Percentiles rank a stretch among this genome's conserved stretches.
These are phyloP conservation scores for Cosmia trapezina DNA, from an alignment of 2,888 invertebrate species.

Conservation along the genomic window DNA sequence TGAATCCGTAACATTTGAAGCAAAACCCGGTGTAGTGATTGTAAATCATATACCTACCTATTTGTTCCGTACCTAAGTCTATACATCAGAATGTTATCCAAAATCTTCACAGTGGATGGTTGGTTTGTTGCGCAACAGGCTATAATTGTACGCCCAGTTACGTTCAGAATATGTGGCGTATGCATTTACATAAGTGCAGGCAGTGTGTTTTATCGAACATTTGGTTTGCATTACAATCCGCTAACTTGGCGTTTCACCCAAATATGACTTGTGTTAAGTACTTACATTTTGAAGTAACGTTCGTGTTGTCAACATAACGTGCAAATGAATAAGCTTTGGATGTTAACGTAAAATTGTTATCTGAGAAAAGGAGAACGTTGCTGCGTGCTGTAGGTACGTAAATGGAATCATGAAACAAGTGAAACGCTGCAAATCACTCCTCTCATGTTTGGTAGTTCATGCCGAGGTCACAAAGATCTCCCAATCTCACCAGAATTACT, in stretches of 20 bases:
- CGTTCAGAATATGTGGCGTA: constrained; percentile 55
- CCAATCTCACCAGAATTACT: background rate
- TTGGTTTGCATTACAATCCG: constrained; percentile 56
- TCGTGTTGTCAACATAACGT: constrained; percentile 11
- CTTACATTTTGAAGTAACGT: constrained; percentile 22
- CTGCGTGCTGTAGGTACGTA: too few species aligned
- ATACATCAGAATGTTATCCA: constrained; percentile 43
- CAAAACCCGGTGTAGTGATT: constrained; percentile 5
- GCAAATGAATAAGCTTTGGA: constrained; percentile 6
- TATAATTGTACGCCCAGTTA: constrained; percentile 50
- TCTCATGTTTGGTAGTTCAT: background rate
- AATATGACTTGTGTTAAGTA: constrained; percentile 34
- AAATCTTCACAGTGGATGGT: constrained; percentile 45
- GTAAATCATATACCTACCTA: constrained; percentile 30
- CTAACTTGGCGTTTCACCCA: constrained; percentile 46
- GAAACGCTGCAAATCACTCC: background rate
- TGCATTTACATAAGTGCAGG: constrained; percentile 59
- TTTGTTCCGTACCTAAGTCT: constrained; percentile 17
- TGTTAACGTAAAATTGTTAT: background rate
- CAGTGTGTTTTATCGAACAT: constrained; percentile 55
- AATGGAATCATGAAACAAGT: background rate
- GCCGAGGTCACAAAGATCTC: background rate
- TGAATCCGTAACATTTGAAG: background rate
- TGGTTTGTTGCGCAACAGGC: constrained; percentile 59
- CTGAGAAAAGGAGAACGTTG: background rate